Evolutionary conservation across 2,888 invertebrate species (phyloP), one percentile per base, ranked within the genome.

Genomic region (Acronicta psi): DNA sequence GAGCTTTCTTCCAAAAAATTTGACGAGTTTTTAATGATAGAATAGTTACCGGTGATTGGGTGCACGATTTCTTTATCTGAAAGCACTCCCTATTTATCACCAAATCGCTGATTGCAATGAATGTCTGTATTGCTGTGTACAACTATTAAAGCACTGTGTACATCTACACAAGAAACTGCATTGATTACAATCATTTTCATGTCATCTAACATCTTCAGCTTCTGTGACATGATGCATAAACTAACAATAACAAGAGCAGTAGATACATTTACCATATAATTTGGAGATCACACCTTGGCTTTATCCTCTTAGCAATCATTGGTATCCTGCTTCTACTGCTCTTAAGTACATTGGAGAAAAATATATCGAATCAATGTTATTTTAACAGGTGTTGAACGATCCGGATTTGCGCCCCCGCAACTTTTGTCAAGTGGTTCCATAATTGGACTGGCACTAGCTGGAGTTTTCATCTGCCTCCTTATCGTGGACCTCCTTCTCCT

Each of bases 401-500:
- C 92, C 66, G 93, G 92, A 76, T 93, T 89, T 80, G 93, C 93
- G 25, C 91, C 90, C 50, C 88, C 91, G 16, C 94, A 96, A 59
- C 87, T 95, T 49, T 93, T 97, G 65, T 96, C 96, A 74, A 97
- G 96, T 79, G 96, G 96, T 13, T 95, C 97, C 57, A 97, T 99
- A 79, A 97, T 98, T 76, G 97, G 97, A 66, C 96, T 98, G 77
- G 97, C 98, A 31, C 94, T 98, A 60, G 97, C 96, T 40, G 97
- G 97, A 44, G 96, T 98, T 43, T 95, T 97, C 49, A 92, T 97
- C 70, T 95, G 98, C 67, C 94, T 98, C 63, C 92, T 99, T 77
- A 94, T 99, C 69, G 96, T 99, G 77, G 99, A 99, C 86, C 94
- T 98, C 9, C 95, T 97, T 37, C 98, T 98, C 84, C 97, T 96